A percentile compares a stretch with the other conserved stretches of the same genome.
Conservation (phyloP, 1,140 invertebrate species). For the Drosophila saltans region DNA sequence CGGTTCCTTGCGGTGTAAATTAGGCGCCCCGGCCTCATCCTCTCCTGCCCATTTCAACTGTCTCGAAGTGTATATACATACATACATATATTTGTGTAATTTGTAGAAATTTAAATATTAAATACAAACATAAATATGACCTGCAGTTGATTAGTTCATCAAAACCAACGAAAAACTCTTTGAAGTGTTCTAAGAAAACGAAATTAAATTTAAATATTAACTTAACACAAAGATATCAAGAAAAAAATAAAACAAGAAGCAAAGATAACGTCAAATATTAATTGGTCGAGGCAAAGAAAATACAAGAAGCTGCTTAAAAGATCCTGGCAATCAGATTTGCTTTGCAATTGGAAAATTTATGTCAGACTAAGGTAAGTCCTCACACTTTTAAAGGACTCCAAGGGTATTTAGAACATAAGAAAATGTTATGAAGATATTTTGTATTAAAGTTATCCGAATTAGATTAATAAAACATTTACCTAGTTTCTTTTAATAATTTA, state of each 20-base stretch:
- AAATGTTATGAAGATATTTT: too few species aligned
- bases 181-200: slow-evolving; percentile 47
- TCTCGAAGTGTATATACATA: not conserved
- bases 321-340: slow-evolving; percentile 35
- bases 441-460: too few species aligned
- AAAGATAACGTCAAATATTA: slow-evolving; percentile 47
- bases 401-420: too few species aligned
- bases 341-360: slow-evolving; percentile 3
- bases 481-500: too few species aligned
- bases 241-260: not conserved
- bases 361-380: slow-evolving; percentile 35
- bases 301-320: slow-evolving; percentile 13
- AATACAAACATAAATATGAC: slow-evolving; percentile 61
- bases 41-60: not conserved
- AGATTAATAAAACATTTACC: too few species aligned
- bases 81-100: slow-evolving; percentile 3
- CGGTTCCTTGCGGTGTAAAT: slow-evolving; percentile 31
- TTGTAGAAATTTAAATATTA: slow-evolving; percentile 37
- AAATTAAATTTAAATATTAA: slow-evolving; percentile 65
- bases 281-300: slow-evolving; percentile 54
- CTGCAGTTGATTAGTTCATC: slow-evolving; percentile 46
- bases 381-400: not conserved
- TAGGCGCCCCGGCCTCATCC: not conserved
- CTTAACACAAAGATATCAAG: slow-evolving; percentile 65
- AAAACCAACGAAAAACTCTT: slow-evolving; percentile 42